Conservation (phyloP, 2,888 invertebrate genomes). For the Cosmopolites sordidus region DNA sequence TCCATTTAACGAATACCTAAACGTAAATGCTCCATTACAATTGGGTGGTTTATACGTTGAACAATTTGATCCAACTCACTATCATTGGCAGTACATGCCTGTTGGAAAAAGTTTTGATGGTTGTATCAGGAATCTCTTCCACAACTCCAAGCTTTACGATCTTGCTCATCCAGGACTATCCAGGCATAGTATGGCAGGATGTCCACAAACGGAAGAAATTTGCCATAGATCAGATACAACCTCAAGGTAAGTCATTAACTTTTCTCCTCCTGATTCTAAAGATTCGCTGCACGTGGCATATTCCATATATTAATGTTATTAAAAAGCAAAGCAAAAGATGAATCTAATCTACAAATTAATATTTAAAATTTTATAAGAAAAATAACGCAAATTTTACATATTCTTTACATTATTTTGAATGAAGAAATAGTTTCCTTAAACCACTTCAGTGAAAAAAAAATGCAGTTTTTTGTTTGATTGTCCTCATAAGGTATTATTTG, state of each 20-base stretch:
- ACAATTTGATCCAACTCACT: conserved; percentile 83
- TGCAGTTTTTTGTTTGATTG: no score
- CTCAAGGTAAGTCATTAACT: conserved; percentile 45
- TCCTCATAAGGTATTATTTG: no score
- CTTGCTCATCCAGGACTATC: conserved; percentile 88
- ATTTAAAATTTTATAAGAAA: no score
- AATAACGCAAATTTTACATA: no score
- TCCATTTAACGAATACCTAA: conserved; percentile 92
- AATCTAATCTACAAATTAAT: no score
- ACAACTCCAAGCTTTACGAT: conserved; percentile 94
- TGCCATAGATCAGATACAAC: conserved; percentile 85
- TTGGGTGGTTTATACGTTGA: conserved; percentile 81
- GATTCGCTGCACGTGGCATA: no score
- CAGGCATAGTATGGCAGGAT: conserved; percentile 82
- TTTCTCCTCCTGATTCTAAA: no score
- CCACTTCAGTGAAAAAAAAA: no score
- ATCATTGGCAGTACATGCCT: conserved; percentile 88
- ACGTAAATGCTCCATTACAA: conserved; percentile 92
- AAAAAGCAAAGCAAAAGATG: no score
- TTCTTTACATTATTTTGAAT: no score
- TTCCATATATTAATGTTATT: no score
- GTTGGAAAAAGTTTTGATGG: conserved; percentile 91
- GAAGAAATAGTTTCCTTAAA: no score
- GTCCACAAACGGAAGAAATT: conserved; percentile 88
- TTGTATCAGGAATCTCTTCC: conserved; percentile 91